Conservation (phyloP, 2,113 vertebrate species). For the Lophius piscatorius region DNA sequence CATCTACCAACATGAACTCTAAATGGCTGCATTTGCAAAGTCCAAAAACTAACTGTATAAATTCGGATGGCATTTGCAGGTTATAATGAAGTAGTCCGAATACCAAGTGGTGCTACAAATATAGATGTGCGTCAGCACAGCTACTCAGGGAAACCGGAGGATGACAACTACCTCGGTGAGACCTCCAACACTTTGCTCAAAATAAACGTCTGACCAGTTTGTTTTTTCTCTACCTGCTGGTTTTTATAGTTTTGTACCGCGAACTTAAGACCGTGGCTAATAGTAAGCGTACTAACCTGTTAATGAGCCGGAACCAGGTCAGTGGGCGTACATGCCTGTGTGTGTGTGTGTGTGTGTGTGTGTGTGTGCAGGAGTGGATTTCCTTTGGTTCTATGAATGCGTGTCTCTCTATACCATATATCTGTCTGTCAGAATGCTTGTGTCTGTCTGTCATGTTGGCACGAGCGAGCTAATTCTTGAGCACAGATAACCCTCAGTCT, state of each 20-base stretch:
- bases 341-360: slow-evolving; percentile 3
- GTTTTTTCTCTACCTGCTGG: slow-evolving; percentile 4
- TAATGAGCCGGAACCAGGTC: slow-evolving; percentile 35
- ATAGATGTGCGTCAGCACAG: slow-evolving; percentile 98
- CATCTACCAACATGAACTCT: too few species aligned
- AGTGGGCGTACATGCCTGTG: slow-evolving; percentile 23
- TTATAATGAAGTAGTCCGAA: slow-evolving; percentile 94
- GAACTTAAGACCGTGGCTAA: slow-evolving; percentile 9
- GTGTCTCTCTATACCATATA: slow-evolving; percentile 3
- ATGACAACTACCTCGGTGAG: slow-evolving; percentile 99
- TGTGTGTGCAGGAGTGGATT: neutral
- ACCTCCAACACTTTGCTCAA: slow-evolving; percentile 2
- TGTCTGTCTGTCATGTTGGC: slow-evolving; percentile 13
- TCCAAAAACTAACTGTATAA: neutral
- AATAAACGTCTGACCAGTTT: neutral
- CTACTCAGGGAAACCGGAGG: slow-evolving; percentile 96
- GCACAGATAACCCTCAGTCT: slow-evolving; percentile 36
- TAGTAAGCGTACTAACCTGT: slow-evolving; percentile 22
- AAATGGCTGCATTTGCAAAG: neutral
- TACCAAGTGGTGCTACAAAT: slow-evolving; percentile 96
- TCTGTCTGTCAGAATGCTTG: neutral
- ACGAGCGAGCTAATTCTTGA: slow-evolving; percentile 37
- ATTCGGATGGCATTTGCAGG: slow-evolving; percentile 77
- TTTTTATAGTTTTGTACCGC: neutral
- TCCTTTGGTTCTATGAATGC: neutral